Base-by-base conservation (phyloP, 2,888 invertebrate species). In the Dasysyrphus albostriatus region DNA sequence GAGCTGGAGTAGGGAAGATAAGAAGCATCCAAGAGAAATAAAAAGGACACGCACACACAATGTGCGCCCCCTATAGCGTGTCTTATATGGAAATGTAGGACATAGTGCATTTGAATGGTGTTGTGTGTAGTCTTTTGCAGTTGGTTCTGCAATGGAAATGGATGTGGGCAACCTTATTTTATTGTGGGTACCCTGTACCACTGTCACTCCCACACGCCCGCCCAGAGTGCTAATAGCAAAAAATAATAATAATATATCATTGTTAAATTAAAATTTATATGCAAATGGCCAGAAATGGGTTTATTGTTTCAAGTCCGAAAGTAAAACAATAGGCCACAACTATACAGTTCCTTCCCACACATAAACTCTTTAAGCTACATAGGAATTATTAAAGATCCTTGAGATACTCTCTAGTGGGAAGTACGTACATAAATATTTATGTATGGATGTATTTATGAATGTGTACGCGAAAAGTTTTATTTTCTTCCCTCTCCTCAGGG, bases 51-150 rank as follows among this genome's bases (percentile, higher is more conserved):
- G 49, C 83, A 70, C 74, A 78, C 74, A 83, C 44, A 78, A 73
- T 74, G 61, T 78, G 34, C 59, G 34, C 34, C 44, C 75, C 51
- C 67, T 49, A 51, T 24, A 49, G 67, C 49, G 37, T 47, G 58
- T 70, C 65, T 76, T 78, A 49, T 82, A 63, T 87, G 87, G 67
- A 79, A 87, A 87, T 87, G 83, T 87, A 87, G 87, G 87, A 78
- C 87, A 87, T 51, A 67, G 75, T 79, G 72, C 83, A 78, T 56
- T 59, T 87, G 87, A 87, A 87, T 79, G 72, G 78, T 47, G 67
- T 29, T 56, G 69, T 58, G 47, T 72, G 44, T 70, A 67, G 84
- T 83, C 78, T 83, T 83, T 87, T 54, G 78, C 87, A 87, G 87
- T 75, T 49, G 44, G 63, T 44, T 78, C 69, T 82, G 77, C 82